Conservation (phyloP, 2,113 vertebrate species). For the Rana temporaria region DNA sequence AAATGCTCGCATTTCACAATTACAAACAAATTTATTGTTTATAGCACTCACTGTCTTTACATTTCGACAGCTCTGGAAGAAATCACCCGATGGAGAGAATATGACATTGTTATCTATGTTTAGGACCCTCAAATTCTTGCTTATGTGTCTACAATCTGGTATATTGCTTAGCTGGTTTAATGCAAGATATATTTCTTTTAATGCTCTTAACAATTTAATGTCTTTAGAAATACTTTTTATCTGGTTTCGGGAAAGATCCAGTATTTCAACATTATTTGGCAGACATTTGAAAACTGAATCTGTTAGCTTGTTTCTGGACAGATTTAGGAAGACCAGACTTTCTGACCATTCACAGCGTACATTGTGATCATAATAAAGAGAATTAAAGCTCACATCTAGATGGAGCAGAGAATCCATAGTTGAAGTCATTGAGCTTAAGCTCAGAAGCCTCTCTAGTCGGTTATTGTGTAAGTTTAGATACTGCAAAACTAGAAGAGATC, state of each 20-base stretch:
- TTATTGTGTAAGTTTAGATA: slow-evolving; percentile 76
- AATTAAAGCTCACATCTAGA: slow-evolving; percentile 83
- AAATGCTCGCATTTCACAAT: slow-evolving; percentile 78
- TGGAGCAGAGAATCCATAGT: slow-evolving; percentile 77
- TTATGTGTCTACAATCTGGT: slow-evolving; percentile 73
- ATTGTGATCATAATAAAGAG: slow-evolving; percentile 64
- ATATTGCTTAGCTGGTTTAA: slow-evolving; percentile 78
- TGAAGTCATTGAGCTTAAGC: slow-evolving; percentile 72
- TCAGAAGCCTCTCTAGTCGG: slow-evolving; percentile 75
- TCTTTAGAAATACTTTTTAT: slow-evolving; percentile 70
- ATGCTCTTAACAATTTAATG: slow-evolving; percentile 63
- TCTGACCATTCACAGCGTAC: slow-evolving; percentile 74
- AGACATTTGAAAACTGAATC: slow-evolving; percentile 80
- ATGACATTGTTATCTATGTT: slow-evolving; percentile 75
- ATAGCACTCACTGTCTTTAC: slow-evolving; percentile 73
- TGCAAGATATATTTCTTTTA: slow-evolving; percentile 81
- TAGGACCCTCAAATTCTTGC: slow-evolving; percentile 68
- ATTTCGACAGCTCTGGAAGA: slow-evolving; percentile 72
- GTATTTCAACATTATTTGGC: slow-evolving; percentile 67
- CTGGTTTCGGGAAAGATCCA: slow-evolving; percentile 81
- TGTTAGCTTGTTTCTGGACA: slow-evolving; percentile 79
- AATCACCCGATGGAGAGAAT: slow-evolving; percentile 67
- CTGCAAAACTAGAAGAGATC: slow-evolving; percentile 68
- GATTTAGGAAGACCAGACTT: slow-evolving; percentile 73
- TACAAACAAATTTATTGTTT: slow-evolving; percentile 83